Percentiles rank a stretch among this genome's conserved stretches.
These are phyloP conservation scores for Microctenopoma lineatum DNA, from an alignment of 2,797 vertebrate species.

Conservation along the genomic window DNA sequence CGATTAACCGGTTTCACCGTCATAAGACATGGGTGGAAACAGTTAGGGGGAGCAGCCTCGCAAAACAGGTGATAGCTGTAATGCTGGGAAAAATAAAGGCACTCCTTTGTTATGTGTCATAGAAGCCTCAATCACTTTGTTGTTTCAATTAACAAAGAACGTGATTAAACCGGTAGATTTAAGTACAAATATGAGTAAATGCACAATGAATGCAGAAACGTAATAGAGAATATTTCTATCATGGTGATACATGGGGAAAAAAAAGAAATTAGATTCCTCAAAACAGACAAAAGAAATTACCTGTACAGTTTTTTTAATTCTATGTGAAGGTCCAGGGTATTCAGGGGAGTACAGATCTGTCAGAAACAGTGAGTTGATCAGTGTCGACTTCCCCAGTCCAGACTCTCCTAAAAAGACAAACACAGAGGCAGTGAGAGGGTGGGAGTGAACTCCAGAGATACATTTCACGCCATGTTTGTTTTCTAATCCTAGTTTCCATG, in stretches of 20 bases:
- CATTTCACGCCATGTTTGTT: conserved; percentile 46
- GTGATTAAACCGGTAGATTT: not conserved
- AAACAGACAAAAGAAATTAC: conserved; percentile 65
- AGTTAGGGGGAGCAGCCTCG: conserved; percentile 25
- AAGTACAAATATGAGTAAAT: not conserved
- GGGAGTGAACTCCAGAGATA: conserved; percentile 30
- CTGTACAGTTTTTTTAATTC: conserved; percentile 98
- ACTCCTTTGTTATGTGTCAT: conserved; percentile 39
- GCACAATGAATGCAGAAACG: not conserved
- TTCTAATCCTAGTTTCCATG: conserved; percentile 37
- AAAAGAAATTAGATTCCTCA: conserved; percentile 17
- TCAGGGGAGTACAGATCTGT: conserved; percentile 97
- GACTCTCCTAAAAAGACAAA: conserved; percentile 89
- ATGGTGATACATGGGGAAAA: too few species aligned
- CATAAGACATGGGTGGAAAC: conserved; percentile 28
- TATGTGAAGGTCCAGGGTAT: conserved; percentile 95
- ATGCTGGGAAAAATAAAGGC: conserved; percentile 3
- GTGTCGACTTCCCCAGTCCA: conserved; percentile 95
- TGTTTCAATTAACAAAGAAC: not conserved
- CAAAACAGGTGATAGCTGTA: conserved; percentile 16
- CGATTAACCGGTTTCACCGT: conserved; percentile 61
- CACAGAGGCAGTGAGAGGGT: conserved; percentile 36
- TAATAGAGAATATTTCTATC: not conserved
- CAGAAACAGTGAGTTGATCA: conserved; percentile 98
- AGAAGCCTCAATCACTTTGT: conserved; percentile 5